phyloP scores from a whole-genome alignment of 1,140 invertebrate genomes.

The Centruroides vittatus region DNA sequence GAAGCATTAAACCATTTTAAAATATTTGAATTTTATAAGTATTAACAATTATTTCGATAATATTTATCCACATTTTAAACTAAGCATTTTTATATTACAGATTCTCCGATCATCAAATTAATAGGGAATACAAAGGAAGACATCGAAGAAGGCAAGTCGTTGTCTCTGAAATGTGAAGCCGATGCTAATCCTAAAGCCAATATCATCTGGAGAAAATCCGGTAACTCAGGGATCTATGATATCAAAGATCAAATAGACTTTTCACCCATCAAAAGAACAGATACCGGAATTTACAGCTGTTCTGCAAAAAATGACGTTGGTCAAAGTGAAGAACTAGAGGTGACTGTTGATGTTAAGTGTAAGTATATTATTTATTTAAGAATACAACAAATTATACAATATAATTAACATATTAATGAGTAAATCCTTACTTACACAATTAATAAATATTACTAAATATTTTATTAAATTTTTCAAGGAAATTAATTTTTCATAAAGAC shows the following conservation, averaged over 20 bases:
- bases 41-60: no score
- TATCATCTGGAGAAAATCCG: conserved; percentile 59
- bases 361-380: conserved; percentile 1
- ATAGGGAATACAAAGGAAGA: conserved; percentile 51
- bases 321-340: conserved; percentile 17
- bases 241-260: conserved; percentile 25
- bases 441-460: no score
- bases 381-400: no score
- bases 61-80: no score
- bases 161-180: conserved; percentile 60
- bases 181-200: conserved; percentile 75
- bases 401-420: no score
- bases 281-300: conserved; percentile 20
- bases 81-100: conserved; percentile 39
- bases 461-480: no score
- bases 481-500: no score
- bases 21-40: no score
- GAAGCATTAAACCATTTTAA: no score
- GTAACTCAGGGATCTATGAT: conserved; percentile 21
- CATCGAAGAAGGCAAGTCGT: conserved; percentile 64
- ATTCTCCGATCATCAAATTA: conserved; percentile 55
- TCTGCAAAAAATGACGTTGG: conserved; percentile 19
- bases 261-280: conserved; percentile 13
- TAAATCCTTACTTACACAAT: no score
- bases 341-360: conserved; percentile 21